These are phyloP conservation scores for Thymelicus acteon DNA, from an alignment of 2,888 invertebrate genomes.

Conservation along the genomic window DNA sequence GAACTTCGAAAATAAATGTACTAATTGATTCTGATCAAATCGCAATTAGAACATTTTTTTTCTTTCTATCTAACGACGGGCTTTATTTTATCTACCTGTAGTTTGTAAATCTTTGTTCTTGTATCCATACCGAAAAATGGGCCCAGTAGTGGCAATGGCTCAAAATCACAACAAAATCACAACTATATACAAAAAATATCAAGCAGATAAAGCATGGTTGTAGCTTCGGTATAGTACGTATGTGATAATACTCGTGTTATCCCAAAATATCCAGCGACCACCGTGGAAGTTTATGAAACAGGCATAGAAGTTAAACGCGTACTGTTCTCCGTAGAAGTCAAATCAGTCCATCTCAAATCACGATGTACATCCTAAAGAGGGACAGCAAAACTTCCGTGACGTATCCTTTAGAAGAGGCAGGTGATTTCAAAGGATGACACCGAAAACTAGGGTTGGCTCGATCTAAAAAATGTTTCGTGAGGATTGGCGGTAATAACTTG, in stretches of 20 bases:
- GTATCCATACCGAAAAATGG: no score
- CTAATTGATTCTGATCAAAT: no score
- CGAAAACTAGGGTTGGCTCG: not conserved
- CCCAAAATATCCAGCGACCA: not conserved
- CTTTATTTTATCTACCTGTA: no score
- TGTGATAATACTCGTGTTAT: not conserved
- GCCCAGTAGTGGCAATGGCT: no score
- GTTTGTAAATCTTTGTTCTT: no score
- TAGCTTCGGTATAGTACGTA: no score
- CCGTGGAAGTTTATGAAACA: not conserved
- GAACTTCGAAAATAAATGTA: no score
- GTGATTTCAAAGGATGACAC: not conserved
- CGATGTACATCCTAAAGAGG: conserved; percentile 4
- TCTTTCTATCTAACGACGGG: no score
- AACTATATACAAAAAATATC: no score
- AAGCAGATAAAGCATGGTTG: no score
- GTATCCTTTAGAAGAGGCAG: not conserved
- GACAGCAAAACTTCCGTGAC: not conserved
- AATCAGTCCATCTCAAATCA: conserved; percentile 4
- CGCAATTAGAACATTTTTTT: no score
- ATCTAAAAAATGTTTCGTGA: not conserved
- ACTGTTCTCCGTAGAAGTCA: not conserved
- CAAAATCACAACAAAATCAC: no score
- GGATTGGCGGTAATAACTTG: not conserved
- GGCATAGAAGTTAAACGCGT: conserved; percentile 1